Evolutionary conservation across 2,113 vertebrate species (phyloP).

Genomic region (Rhabdornis inornatus): DNA sequence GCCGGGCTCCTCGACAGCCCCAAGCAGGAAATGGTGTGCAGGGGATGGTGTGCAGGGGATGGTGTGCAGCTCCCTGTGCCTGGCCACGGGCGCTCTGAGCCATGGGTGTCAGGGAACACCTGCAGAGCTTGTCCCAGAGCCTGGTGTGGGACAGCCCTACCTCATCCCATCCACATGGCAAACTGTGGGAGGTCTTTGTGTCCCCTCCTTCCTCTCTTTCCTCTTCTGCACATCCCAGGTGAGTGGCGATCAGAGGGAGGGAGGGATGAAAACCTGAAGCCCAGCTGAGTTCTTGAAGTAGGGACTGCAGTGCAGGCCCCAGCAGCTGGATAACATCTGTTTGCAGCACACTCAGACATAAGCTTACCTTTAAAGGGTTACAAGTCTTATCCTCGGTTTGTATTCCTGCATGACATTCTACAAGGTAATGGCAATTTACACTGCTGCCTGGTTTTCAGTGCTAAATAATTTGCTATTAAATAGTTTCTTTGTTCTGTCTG

Average conservation of each 20-base stretch:
- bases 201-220: neutral
- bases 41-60: too few relatives aligned
- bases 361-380: neutral
- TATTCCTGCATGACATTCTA: neutral
- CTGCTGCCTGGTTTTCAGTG: neutral
- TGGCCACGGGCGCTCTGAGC: fast-evolving
- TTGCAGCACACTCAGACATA: fast-evolving
- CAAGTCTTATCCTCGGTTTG: neutral
- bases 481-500: neutral
- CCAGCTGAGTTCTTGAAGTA: neutral
- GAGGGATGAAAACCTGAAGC: neutral
- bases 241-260: fast-evolving
- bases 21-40: too few relatives aligned
- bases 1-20: neutral
- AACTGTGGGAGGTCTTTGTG: neutral
- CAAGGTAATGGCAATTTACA: neutral
- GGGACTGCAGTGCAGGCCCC: neutral
- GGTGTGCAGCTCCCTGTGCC: fast-evolving
- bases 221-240: neutral
- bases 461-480: neutral
- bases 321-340: neutral
- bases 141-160: fast-evolving
- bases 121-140: too few relatives aligned
- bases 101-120: fast-evolving
- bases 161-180: fast-evolving